A percentile compares a stretch with the other conserved stretches of the same genome.
These are phyloP conservation scores for Drosophila testacea DNA, from an alignment of 2,888 invertebrate species.

Conservation along the genomic window DNA sequence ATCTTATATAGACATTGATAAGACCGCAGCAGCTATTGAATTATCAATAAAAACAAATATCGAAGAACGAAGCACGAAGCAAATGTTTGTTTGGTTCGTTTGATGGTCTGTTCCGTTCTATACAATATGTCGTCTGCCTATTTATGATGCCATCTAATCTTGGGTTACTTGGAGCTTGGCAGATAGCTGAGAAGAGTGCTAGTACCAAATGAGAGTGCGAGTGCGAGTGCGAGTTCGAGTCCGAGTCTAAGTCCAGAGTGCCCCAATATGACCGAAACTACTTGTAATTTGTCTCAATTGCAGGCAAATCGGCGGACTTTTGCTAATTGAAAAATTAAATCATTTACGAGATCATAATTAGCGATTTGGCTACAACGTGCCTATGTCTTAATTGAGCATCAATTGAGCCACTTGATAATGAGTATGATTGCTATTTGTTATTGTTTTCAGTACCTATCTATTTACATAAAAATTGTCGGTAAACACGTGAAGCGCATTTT, in stretches of 20 bases:
- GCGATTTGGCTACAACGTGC: slow-evolving; percentile 34
- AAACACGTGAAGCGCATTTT: slow-evolving; percentile 56
- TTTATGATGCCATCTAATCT: slow-evolving; percentile 40
- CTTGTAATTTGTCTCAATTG: slow-evolving; percentile 73
- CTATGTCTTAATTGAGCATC: slow-evolving; percentile 56
- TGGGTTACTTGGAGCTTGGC: slow-evolving; percentile 6
- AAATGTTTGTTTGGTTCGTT: slow-evolving; percentile 51
- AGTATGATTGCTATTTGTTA: slow-evolving; percentile 44
- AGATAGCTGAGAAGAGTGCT: slow-evolving; percentile 2
- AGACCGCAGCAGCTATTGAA: slow-evolving; percentile 48
- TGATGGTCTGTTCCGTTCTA: slow-evolving; percentile 1
- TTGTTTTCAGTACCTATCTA: slow-evolving; percentile 53
- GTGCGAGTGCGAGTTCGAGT: background rate
- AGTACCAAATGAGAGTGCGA: background rate
- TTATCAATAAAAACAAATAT: slow-evolving; percentile 61
- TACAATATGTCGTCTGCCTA: slow-evolving; percentile 1
- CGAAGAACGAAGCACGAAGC: slow-evolving; percentile 36
- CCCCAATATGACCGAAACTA: slow-evolving; percentile 34
- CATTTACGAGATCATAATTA: slow-evolving; percentile 74
- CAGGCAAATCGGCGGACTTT: slow-evolving; percentile 42
- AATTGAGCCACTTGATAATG: slow-evolving; percentile 74
- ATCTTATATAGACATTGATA: slow-evolving; percentile 54
- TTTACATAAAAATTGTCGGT: slow-evolving; percentile 43
- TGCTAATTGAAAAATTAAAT: slow-evolving; percentile 81
- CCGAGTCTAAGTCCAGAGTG: slow-evolving; percentile 12